phyloP scores from a whole-genome alignment of 1,140 invertebrate species.

The Cotesia glomerata region DNA sequence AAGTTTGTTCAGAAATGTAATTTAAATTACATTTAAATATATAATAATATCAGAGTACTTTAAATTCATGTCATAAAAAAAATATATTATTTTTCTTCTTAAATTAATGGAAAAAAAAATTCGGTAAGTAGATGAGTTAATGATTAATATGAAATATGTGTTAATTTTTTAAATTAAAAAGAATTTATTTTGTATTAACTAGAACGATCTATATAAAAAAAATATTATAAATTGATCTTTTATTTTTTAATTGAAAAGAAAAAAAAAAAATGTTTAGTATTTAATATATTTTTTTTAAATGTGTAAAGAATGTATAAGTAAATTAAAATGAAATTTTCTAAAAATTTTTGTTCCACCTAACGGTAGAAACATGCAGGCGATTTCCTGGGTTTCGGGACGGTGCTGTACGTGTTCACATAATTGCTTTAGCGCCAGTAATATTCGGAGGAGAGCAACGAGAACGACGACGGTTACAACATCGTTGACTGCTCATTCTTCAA shows the following conservation, averaged over 20 bases:
- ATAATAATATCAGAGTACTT: no score
- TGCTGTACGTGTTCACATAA: slow-evolving; percentile 53
- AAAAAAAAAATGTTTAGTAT: no score
- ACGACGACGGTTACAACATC: slow-evolving; percentile 56
- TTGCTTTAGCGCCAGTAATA: slow-evolving; percentile 50
- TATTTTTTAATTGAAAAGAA: neutral
- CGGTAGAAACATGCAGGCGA: slow-evolving; percentile 55
- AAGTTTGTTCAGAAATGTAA: neutral
- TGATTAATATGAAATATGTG: no score
- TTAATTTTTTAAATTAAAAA: no score
- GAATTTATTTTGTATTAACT: no score
- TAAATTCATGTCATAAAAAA: no score
- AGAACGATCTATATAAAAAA: no score
- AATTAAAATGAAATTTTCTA: neutral
- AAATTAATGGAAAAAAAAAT: no score
- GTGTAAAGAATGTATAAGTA: neutral
- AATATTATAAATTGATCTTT: no score
- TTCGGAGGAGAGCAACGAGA: slow-evolving; percentile 49
- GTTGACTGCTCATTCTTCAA: slow-evolving; percentile 56
- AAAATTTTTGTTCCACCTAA: slow-evolving; percentile 23
- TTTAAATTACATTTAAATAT: no score
- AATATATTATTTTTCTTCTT: no score
- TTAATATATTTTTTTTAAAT: neutral
- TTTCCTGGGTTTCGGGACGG: slow-evolving; percentile 56
- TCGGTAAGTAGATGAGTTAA: no score